Percentiles rank a stretch among this genome's conserved stretches.
phyloP scores from a whole-genome alignment of 2,888 invertebrate genomes.

The Drosophila kuntzei region DNA sequence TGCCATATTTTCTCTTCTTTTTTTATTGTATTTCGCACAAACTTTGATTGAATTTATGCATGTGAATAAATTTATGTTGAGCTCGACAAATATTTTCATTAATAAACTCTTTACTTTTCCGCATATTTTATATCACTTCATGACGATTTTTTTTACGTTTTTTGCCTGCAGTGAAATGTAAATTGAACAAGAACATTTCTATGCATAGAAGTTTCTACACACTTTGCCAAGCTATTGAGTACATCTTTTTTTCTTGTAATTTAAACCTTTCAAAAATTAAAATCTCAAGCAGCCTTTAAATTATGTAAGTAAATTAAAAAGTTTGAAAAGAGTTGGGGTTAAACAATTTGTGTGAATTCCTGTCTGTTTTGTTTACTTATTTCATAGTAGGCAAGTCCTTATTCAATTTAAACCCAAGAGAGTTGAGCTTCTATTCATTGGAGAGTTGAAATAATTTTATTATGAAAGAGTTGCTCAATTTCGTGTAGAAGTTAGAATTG shows the following conservation, averaged over 20 bases:
- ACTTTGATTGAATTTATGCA: slow-evolving; percentile 70
- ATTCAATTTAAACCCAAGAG: neutral
- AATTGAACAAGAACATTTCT: slow-evolving; percentile 33
- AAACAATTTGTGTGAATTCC: neutral
- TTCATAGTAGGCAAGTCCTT: neutral
- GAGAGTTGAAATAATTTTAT: neutral
- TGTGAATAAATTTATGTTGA: slow-evolving; percentile 32
- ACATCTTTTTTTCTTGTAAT: slow-evolving; percentile 19
- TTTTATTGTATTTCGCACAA: slow-evolving; percentile 18
- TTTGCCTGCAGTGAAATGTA: slow-evolving; percentile 46
- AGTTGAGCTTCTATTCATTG: neutral
- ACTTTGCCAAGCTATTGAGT: slow-evolving; percentile 10
- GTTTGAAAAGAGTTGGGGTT: neutral
- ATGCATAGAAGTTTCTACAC: slow-evolving; percentile 20
- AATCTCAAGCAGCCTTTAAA: neutral
- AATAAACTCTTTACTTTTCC: slow-evolving; percentile 55
- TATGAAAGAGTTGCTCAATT: neutral
- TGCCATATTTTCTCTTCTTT: slow-evolving; percentile 26
- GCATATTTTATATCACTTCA: slow-evolving; percentile 47
- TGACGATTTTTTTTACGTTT: slow-evolving; percentile 12
- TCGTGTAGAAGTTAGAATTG: neutral
- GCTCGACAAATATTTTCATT: slow-evolving; percentile 50
- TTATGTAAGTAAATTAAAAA: slow-evolving; percentile 31
- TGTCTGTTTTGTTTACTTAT: slow-evolving; percentile 1
- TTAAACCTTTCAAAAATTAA: slow-evolving; percentile 24